phyloP scores from a whole-genome alignment of 2,797 vertebrate genomes.

The Microctenopoma steveboyesi region DNA sequence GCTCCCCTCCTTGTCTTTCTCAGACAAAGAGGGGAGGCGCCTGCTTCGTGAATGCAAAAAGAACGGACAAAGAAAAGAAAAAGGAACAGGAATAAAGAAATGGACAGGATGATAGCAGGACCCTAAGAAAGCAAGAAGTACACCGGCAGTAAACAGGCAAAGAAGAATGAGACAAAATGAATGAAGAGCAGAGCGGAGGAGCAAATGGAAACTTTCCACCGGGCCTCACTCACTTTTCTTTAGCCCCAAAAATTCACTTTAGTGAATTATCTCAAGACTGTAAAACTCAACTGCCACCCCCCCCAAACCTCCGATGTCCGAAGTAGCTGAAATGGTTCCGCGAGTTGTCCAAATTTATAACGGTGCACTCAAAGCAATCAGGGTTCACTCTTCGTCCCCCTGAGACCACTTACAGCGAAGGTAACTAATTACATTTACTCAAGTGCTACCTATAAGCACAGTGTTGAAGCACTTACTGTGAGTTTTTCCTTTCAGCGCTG shows the following conservation, averaged over 20 bases:
- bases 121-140: slow-evolving; percentile 3
- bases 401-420: background rate
- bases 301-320: background rate
- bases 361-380: background rate
- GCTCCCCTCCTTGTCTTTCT: slow-evolving; percentile 25
- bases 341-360: background rate
- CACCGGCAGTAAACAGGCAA: slow-evolving; percentile 11
- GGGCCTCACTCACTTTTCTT: background rate
- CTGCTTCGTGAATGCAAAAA: slow-evolving; percentile 41
- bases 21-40: slow-evolving; percentile 51
- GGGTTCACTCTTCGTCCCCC: background rate
- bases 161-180: slow-evolving; percentile 3
- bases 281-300: background rate
- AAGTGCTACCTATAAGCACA: no score
- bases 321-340: background rate
- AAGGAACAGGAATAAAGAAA: slow-evolving; percentile 37
- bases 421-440: background rate
- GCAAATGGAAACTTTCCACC: background rate
- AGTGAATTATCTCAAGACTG: background rate
- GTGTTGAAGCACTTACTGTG: background rate
- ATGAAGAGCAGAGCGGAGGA: slow-evolving; percentile 6
- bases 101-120: slow-evolving; percentile 22
- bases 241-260: background rate
- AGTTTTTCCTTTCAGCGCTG: background rate
- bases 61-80: slow-evolving; percentile 29